These are phyloP conservation scores for Falco punctatus DNA, from an alignment of 2,113 vertebrate genomes.

Conservation along the genomic window DNA sequence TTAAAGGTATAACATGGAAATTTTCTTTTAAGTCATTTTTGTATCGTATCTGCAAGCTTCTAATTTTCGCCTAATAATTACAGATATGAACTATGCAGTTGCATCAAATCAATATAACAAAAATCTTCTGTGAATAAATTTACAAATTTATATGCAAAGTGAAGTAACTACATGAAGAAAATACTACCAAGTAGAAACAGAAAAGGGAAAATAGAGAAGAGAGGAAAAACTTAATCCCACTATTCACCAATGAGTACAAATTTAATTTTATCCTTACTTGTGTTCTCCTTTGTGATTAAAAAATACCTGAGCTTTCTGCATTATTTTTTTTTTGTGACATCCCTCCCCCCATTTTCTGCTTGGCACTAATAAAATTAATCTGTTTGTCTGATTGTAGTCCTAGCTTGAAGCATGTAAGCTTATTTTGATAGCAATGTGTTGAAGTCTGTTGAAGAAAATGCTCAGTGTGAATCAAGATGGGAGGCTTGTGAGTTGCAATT, in stretches of 20 bases:
- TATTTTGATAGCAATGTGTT: not conserved
- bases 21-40: not conserved
- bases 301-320: not conserved
- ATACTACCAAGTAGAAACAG: not conserved
- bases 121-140: not conserved
- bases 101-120: not conserved
- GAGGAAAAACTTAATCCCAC: not conserved
- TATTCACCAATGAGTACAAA: not conserved
- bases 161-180: not conserved
- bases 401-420: not conserved
- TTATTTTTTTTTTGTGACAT: not conserved
- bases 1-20: not conserved
- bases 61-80: not conserved
- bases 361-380: not conserved
- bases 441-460: not conserved
- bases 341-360: not conserved
- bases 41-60: not conserved
- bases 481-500: not conserved
- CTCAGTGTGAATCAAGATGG: not conserved
- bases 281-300: not conserved
- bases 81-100: not conserved
- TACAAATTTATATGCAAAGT: not conserved
- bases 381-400: not conserved
- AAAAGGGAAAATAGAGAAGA: not conserved
- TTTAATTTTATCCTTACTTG: not conserved